Conservation (phyloP, 2,888 invertebrate species). For the Cistogaster globosa region DNA sequence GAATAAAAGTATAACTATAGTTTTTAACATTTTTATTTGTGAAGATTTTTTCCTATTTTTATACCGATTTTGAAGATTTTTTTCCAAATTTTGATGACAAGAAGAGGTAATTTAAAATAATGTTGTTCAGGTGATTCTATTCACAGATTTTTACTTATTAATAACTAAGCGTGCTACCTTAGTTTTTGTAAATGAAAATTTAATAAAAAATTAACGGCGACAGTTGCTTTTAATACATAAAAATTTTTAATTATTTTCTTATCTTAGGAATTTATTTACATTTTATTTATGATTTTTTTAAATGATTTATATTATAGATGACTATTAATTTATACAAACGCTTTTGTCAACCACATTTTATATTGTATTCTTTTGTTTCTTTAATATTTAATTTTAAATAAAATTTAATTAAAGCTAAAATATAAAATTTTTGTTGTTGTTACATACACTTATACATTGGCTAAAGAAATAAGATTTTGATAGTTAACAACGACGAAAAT, state of each 20-base stretch:
- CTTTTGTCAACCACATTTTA: conserved; percentile 12
- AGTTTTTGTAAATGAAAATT: too few species aligned
- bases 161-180: too few species aligned
- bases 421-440: conserved; percentile 8
- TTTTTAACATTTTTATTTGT: too few species aligned
- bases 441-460: conserved; percentile 6
- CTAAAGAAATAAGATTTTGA: conserved; percentile 3
- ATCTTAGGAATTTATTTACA: conserved; percentile 48
- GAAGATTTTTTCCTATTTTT: too few species aligned
- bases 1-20: too few species aligned
- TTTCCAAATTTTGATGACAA: too few species aligned
- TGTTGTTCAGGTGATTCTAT: too few species aligned
- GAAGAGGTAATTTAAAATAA: too few species aligned
- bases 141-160: too few species aligned
- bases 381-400: conserved; percentile 34
- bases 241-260: neutral
- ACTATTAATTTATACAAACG: conserved; percentile 62
- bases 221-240: too few species aligned
- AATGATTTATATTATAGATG: conserved; percentile 44
- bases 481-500: neutral
- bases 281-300: conserved; percentile 19
- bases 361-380: conserved; percentile 13
- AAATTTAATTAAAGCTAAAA: conserved; percentile 63
- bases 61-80: too few species aligned
- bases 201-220: too few species aligned